Evolutionary conservation across 2,797 vertebrate genomes (phyloP), one percentile per base, ranked within the genome.

Genomic region (Rhinichthys osculus): DNA sequence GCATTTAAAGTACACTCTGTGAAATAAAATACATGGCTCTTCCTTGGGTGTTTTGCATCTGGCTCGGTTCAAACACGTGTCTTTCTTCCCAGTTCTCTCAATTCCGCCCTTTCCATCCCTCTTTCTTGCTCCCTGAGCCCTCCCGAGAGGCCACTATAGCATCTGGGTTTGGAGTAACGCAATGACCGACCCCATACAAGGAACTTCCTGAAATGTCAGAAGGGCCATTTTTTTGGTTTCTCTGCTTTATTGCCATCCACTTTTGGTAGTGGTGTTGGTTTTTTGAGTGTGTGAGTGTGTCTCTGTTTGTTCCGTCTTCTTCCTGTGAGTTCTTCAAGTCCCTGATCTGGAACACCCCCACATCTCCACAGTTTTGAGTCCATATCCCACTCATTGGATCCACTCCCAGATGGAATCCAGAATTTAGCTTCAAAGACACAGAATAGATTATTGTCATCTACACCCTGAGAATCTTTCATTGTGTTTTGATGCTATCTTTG

Each of bases 131-230:
- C 90, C 47, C 69, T 67, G 67, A 8, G 50, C 69, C 85, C 87
- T 89, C 91, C 85, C 86, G 42, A 59, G 90, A 92, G 93, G 89
- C 81, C 47, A 85, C 77, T 40, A 40, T 23, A 88, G 91, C 93
- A 94, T 95, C 93, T 95, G 94, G 84, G 91, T 89, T 92, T 91
- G 89, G 86, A 83, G 59, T 82, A 59, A 92, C 3, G 71, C 72
- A 88, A 88, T 89, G 87, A 84, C 82, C 64, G 89, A 92, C 94
- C 92, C 91, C 42, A 88, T 90, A 90, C 88, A 91, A 91, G 92
- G 90, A 91, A 93, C 95, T 95, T 96, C 94, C 95, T 93, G 94
- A 91, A 88, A 94, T 93, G 92, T 94, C 93, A 92, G 91, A 90
- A 88, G 88, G 88, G 85, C 88, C 88, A 57, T 89, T 83, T 82